Evolutionary conservation across 2,888 invertebrate species (phyloP), one percentile per base, ranked within the genome.

Genomic region (Caenorhabditis wallacei): DNA sequence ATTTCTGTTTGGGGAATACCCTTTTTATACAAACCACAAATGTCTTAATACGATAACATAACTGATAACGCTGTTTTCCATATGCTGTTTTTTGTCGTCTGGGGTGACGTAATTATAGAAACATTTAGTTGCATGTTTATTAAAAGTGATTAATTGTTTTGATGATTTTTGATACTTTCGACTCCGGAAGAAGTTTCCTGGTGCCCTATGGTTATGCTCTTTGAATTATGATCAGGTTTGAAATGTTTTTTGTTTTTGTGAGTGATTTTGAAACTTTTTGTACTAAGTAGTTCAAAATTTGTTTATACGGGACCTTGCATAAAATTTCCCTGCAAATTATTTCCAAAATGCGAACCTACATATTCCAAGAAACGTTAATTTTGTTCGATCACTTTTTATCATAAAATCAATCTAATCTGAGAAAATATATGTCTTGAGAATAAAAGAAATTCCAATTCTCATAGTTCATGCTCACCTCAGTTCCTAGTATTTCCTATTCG

Each of bases 41-140:
- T 20, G 48, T 24, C n/a, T 63, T 43, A 24, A 24, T 20, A 22
- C 35, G 46, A 46, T 35, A 46, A 35, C n/a, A 46, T 37, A 43
- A 59, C 57, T 59, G 70, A 70, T 70, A 70, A 70, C 35, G 20
- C 26, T 70, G 70, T 70, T 70, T 69, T 69, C 40, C 56, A 18
- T 22, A 43, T 43, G 24, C 2, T 68, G 51, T 66, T 66, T 66
- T 66, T 3, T 54, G 20, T 57, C 22, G 18, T 30, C 4, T 30
- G 30, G 30, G n/a, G 24, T 68, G 68, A 54, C 68, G 68, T 54
- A 53, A 11, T 30, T 24, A 54, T 18, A 16, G 16, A 54, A 68
- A 16, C 30, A 35, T 18, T 22, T 24, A 18, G 57, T 18, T 30
- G 46, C 30, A 51, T 51, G 64, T 30, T 51, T 64, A 35, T 59